Base-by-base conservation (phyloP, 1,140 invertebrate species). In the Diorhabda elongata region DNA sequence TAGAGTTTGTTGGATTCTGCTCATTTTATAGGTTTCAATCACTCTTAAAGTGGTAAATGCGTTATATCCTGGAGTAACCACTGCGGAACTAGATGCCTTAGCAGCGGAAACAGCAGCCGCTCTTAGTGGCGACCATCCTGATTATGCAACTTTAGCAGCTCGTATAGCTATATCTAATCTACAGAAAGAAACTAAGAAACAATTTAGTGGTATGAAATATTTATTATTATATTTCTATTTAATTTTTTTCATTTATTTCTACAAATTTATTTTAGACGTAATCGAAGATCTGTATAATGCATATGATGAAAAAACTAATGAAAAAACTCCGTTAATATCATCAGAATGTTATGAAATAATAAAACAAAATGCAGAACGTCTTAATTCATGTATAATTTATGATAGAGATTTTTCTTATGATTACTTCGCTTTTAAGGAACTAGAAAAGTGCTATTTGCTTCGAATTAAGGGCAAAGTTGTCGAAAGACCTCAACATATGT, bases 371-470 rank as follows among this genome's bases (percentile, higher is more conserved):
- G 91, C 94, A 44, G 93, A 97, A 67, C 85, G 85, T 76, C 80
- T 99, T 2, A 96, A 99, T 83, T 96, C 95, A 9, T 91, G 95
- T 3, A 98, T 99, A 74, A 95, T 98, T 63, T 98, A 99, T 83
- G 95, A 99, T 78, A 87, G 98, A 74, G 98, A 99, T 84, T 99
- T 96, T 79, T 91, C 87, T 68, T 99, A 98, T 81, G 97, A 97
- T 80, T 99, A 98, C 80, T 99, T 99, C 88, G 98, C 97, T 47
- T 99, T 99, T 77, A 99, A 98, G 85, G 99, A 98, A 3, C 83
- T 99, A 61, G 98, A 99, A 79, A 85, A 94, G 69, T 98, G 96
- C 2, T 99, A 99, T 81, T 84, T 99, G 62, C 81, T 99, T 41
- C 97, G 95, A 82, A 95, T 98, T 63, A 88, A 97, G 82, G 91